Evolutionary conservation across 1,140 invertebrate species (phyloP).

Genomic region (Adelges cooleyi): DNA sequence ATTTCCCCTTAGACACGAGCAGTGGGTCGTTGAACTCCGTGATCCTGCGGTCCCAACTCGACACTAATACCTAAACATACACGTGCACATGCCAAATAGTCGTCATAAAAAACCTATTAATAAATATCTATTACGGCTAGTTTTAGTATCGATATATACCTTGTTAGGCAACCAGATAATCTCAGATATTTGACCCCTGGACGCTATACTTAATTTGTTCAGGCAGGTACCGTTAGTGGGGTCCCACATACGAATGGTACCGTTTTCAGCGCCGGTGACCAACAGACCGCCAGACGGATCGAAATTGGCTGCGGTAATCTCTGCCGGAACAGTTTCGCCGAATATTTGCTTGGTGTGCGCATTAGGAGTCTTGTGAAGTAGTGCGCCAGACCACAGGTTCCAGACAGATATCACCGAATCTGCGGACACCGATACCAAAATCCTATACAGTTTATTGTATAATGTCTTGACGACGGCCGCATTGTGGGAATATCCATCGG

Average conservation of each 20-base stretch:
- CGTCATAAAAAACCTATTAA: neutral
- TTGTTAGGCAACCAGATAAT: neutral
- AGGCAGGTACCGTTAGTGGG: conserved; percentile 61
- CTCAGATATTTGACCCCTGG: neutral
- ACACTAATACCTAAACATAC: conserved; percentile 51
- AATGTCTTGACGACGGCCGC: neutral
- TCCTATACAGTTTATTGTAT: neutral
- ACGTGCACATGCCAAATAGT: conserved; percentile 27
- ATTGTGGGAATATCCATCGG: neutral
- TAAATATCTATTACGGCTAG: too few species aligned
- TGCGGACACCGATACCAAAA: neutral
- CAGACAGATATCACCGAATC: neutral
- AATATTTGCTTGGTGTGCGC: conserved; percentile 50
- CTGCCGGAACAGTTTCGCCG: conserved; percentile 48
- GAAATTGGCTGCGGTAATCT: conserved; percentile 65
- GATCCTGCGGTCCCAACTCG: conserved; percentile 56
- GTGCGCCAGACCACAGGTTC: conserved; percentile 37
- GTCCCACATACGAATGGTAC: conserved; percentile 57
- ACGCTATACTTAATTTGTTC: conserved; percentile 14
- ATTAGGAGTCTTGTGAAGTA: conserved; percentile 49
- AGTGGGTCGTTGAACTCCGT: conserved; percentile 55
- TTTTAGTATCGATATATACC: too few species aligned
- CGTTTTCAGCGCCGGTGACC: conserved; percentile 51
- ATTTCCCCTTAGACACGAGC: conserved; percentile 43
- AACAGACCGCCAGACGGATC: conserved; percentile 55